Evolutionary conservation across 2,797 vertebrate genomes (phyloP), one percentile per base, ranked within the genome.

Genomic region (Peromyscus eremicus): DNA sequence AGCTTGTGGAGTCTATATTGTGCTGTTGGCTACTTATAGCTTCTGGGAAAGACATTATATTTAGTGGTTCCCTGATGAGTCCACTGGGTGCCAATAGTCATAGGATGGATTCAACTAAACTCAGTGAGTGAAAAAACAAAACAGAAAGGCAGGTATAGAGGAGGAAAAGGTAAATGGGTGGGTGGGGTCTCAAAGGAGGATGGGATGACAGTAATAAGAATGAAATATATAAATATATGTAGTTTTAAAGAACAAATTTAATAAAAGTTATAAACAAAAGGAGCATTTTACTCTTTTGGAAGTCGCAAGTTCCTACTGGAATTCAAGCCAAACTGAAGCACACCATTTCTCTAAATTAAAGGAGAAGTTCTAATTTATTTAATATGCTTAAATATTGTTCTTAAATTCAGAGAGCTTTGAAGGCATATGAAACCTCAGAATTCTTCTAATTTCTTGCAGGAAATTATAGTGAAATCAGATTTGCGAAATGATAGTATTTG

Each of bases 381-480:
- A 76, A 62, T 77, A 84, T 64, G 84, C 62, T 94, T 92, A 46
- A 75, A 79, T 32, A 71, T 83, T 93, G 16, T 85, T 81, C 66
- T 86, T 81, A 37, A 70, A 76, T 43, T 82, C 16, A 79, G n/a
- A 83, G 10, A 57, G 0, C 1, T 92, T 80, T 46, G 21, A 91
- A 13, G 27, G 43, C 29, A 93, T 71, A 19, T 57, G 46, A 94
- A 91, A 29, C 21, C 49, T 5, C 46, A 43, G 40, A 88, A 16
- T 92, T 8, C 6, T 89, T 84, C 9, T 49, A 90, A 92, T 46
- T 3, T 82, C 37, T 92, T 83, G 34, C 0, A 88, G 62, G 52
- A 89, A 81, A 92, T 88, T 68, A 64, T 25, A 49, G 43, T 25
- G 91, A 71, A 79, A 83, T 84, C 83, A 84, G 70, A 75, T 90